Base-by-base conservation (phyloP, 2,888 invertebrate genomes). In the Metalampra italica region DNA sequence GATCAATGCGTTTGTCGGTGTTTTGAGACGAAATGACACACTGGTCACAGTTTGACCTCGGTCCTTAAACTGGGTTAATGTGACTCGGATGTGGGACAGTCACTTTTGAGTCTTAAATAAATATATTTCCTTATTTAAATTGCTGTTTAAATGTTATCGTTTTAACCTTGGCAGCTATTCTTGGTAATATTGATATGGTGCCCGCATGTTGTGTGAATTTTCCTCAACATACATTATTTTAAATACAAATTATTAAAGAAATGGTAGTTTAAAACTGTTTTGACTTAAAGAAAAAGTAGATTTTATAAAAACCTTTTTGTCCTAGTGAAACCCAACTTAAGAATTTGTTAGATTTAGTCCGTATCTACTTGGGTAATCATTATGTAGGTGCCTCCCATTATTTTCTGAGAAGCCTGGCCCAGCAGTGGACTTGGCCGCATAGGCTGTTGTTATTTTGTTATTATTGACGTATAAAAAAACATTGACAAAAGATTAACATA, bases 11-110 rank as follows among this genome's bases (percentile, higher is more conserved):
- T 5, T 11, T 44, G 15, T 36, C 14, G 14, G 5, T 54, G 48
- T 54, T 59, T 55, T 64, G 55, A 55, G 56, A 32, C 62, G 56
- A 68, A 69, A 64, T 75, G 72, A 72, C 74, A 67, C 60, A 71
- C 67, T 75, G 66, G 70, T 74, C 70, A 66, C 57, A 66, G 54
- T 63, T 57, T 63, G 76, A 66, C 79, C 80, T 81, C 75, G 71
- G 66, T 12, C 8, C 29, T n/a, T n/a, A 72, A 86, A 83, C 74
- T 85, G 69, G 83, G 84, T 82, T 85, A 86, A 87, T 82, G 81
- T 75, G 68, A 74, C 66, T 68, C 62, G 71, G 66, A 85, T 82
- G 78, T 80, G 67, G 81, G 71, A 68, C 80, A 75, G 59, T 68
- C 61, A 64, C 72, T 71, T 71, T 78, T 36, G 82, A 75, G 72